A percentile compares a stretch with the other conserved stretches of the same genome.
Evolutionary conservation across 2,113 vertebrate species (phyloP).

Genomic region (Piprites chloris): DNA sequence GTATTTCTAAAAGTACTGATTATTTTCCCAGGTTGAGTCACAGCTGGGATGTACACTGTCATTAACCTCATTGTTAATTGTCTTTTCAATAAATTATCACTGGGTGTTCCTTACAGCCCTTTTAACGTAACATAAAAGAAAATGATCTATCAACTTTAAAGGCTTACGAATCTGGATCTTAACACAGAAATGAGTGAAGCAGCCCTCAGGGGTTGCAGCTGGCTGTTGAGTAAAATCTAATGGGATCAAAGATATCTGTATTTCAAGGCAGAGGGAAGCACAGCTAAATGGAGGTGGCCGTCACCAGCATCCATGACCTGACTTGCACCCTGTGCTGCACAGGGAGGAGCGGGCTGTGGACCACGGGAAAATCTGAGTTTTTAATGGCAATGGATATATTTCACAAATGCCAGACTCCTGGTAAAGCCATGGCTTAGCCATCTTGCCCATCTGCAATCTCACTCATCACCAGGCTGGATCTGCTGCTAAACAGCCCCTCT

Average conservation of each 20-base stretch:
- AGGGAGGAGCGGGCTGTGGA: background rate
- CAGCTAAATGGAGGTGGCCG: background rate
- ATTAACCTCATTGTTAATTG: constrained; percentile 36
- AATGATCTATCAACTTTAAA: constrained; percentile 19
- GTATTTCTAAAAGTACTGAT: background rate
- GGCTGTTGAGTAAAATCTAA: background rate
- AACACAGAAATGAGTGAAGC: background rate
- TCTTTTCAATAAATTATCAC: constrained; percentile 21
- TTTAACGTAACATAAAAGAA: constrained; percentile 26
- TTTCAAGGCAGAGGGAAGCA: background rate
- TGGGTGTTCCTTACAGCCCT: constrained; percentile 1
- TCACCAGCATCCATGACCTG: accelerated
- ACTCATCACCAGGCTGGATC: background rate
- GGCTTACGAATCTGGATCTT: background rate
- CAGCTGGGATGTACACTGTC: background rate
- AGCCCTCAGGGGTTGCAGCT: background rate
- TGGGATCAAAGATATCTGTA: background rate
- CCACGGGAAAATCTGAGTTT: background rate
- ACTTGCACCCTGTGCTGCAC: background rate
- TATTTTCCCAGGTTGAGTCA: constrained; percentile 21
- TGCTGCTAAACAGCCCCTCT: background rate
- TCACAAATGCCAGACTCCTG: background rate
- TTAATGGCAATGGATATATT: accelerated
- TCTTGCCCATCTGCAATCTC: accelerated
- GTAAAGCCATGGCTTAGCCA: accelerated